Evolutionary conservation across 2,888 invertebrate species (phyloP).

Genomic region (Sicus ferrugineus): DNA sequence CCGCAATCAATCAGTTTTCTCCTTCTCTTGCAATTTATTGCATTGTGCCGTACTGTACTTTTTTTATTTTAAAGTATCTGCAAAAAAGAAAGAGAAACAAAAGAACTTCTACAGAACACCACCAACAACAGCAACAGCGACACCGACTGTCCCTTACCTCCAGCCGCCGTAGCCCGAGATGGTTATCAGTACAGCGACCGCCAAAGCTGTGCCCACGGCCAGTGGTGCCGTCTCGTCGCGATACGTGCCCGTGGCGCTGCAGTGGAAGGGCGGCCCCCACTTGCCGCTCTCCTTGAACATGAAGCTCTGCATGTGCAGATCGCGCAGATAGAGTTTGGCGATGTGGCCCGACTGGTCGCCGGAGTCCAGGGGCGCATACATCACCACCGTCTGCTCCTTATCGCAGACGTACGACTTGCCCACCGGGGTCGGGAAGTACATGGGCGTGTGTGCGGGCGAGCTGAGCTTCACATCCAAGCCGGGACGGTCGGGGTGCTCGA

Average conservation of each 20-base stretch:
- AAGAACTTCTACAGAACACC: not conserved
- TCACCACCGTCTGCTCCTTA: slow-evolving; percentile 73
- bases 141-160: slow-evolving; percentile 52
- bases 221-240: slow-evolving; percentile 87
- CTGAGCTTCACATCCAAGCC: slow-evolving; percentile 67
- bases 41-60: slow-evolving; percentile 92
- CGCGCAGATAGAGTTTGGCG: slow-evolving; percentile 72
- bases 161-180: slow-evolving; percentile 83
- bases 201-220: slow-evolving; percentile 83
- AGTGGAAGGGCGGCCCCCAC: slow-evolving; percentile 65
- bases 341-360: slow-evolving; percentile 66
- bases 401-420: slow-evolving; percentile 84
- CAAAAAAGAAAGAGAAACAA: slow-evolving; percentile 58
- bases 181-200: slow-evolving; percentile 81
- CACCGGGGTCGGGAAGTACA: slow-evolving; percentile 85
- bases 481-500: slow-evolving; percentile 71
- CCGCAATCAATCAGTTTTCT: not conserved
- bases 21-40: slow-evolving; percentile 67
- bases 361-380: slow-evolving; percentile 68
- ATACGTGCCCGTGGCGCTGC: slow-evolving; percentile 66
- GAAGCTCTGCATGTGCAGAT: slow-evolving; percentile 84
- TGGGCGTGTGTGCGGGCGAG: slow-evolving; percentile 68
- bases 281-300: slow-evolving; percentile 81
- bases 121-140: not conserved
- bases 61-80: slow-evolving; percentile 87